Base-by-base conservation (phyloP, 2,888 invertebrate species). In the Crematogaster levior region DNA sequence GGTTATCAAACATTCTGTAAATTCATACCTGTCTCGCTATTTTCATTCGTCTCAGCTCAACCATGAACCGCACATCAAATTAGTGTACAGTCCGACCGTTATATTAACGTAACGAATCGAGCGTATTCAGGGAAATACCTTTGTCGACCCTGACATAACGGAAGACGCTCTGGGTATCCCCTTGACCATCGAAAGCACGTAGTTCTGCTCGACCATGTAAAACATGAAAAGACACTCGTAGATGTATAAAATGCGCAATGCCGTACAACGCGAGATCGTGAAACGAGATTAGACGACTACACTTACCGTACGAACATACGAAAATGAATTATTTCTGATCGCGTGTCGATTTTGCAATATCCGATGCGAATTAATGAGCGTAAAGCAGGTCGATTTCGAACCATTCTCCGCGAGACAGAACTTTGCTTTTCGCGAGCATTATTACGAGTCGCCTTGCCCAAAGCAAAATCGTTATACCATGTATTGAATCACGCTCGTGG, bases 311-410 rank as follows among this genome's bases (percentile, higher is more conserved):
- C 58, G 15, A 48, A 60, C 27, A 43, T 56, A 24, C 34, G 40
- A 37, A 43, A 43, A 46, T 21, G 43, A 73, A 63, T 70, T 70
- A 70, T 80, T 80, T 48, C 9, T n/a, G 51, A 27, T 79, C 66
- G 66, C 60, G 24, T 58, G 48, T 53, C 82, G 81, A 77, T 84
- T 82, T 72, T 65, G 77, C 58, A 74, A 73, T 15, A 51, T 80
- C 30, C 15, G 37, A 72, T 80, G 65, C 34, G 48, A 74, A 79
- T 80, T 77, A 86, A 85, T 85, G 66, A 80, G 82, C 82, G 68
- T 81, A 58, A 77, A 81, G 30, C 82, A 3, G 24, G 34, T 75
- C 72, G 61, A 72, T 81, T 72, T 82, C 80, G 34, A 58, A 21
- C 24, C 58, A 21, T 58, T 74, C 51, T 74, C 56, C 24, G 0